phyloP scores from a whole-genome alignment of 1,140 invertebrate species.

The Polypedilum pembai region DNA sequence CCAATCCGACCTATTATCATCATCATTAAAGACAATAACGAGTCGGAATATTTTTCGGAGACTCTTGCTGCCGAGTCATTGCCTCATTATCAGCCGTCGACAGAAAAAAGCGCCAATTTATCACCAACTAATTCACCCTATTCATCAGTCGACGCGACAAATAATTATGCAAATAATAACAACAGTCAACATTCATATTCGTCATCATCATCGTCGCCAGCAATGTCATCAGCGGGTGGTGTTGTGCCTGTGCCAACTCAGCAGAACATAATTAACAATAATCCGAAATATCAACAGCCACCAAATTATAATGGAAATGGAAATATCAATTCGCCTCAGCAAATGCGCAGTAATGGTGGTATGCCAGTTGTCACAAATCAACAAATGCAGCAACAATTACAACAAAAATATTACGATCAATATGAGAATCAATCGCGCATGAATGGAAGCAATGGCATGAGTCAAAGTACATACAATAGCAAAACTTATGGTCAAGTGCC shows the following conservation, averaged over 20 bases:
- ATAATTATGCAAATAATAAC: constrained; percentile 25
- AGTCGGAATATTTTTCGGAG: constrained; percentile 45
- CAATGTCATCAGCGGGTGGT: neutral
- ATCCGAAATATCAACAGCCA: constrained; percentile 31
- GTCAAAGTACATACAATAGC: constrained; percentile 23
- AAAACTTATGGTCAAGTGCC: constrained; percentile 22
- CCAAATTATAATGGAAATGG: constrained; percentile 30
- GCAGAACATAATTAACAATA: neutral
- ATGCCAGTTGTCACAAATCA: neutral
- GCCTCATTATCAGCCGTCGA: constrained; percentile 39
- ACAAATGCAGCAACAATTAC: constrained; percentile 14
- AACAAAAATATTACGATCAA: constrained; percentile 32
- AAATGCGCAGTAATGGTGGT: constrained; percentile 40
- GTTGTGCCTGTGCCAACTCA: neutral
- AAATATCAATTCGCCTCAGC: constrained; percentile 10
- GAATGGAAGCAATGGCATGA: constrained; percentile 27
- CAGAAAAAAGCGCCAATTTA: constrained; percentile 19
- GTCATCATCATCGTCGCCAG: constrained; percentile 16
- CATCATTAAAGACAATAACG: constrained; percentile 30
- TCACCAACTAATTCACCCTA: constrained; percentile 5
- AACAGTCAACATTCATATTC: neutral
- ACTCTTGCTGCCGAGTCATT: constrained; percentile 45
- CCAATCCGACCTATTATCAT: no score
- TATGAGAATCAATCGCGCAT: constrained; percentile 30
- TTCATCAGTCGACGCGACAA: neutral